Percentiles rank a stretch among this genome's conserved stretches.
Evolutionary conservation across 2,888 invertebrate genomes (phyloP).

Genomic region (Epirrhoe tristata): DNA sequence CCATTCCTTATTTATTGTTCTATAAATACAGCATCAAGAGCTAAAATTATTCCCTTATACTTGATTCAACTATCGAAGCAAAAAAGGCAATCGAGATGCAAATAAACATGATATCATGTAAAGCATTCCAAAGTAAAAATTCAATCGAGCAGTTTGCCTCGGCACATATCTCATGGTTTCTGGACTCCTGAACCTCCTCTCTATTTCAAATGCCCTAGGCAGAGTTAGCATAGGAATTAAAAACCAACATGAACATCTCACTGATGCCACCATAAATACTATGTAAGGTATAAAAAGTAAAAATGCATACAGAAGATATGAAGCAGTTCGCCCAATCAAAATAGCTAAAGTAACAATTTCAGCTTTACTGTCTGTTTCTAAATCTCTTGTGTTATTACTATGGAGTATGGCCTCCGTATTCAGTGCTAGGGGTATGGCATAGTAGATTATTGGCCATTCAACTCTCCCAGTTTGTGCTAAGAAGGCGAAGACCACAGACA

Average conservation of each 20-base stretch:
- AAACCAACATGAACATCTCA: conserved; percentile 95
- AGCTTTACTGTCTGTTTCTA: conserved; percentile 94
- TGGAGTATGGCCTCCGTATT: conserved; percentile 98
- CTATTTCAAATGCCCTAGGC: conserved; percentile 95
- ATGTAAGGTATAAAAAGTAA: conserved; percentile 96
- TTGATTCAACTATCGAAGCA: conserved; percentile 60
- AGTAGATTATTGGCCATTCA: conserved; percentile 96
- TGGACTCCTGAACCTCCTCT: conserved; percentile 93
- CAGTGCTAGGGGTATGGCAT: conserved; percentile 96
- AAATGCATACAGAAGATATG: conserved; percentile 95
- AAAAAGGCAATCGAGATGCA: conserved; percentile 87
- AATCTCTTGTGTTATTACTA: conserved; percentile 97
- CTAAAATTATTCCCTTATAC: neutral
- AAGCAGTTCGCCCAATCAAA: conserved; percentile 95
- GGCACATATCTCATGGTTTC: conserved; percentile 93
- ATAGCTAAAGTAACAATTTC: conserved; percentile 98
- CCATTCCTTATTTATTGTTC: neutral
- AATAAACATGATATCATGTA: conserved; percentile 94
- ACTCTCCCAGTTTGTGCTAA: conserved; percentile 96
- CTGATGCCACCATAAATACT: conserved; percentile 93
- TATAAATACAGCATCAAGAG: neutral
- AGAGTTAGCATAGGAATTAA: conserved; percentile 94
- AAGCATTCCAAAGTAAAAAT: conserved; percentile 95
- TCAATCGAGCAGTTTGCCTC: conserved; percentile 94
- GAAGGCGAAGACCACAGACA: conserved; percentile 96